Percentiles rank a stretch among this genome's conserved stretches.
Evolutionary conservation across 2,113 vertebrate genomes (phyloP).

Genomic region (Piprites chloris): DNA sequence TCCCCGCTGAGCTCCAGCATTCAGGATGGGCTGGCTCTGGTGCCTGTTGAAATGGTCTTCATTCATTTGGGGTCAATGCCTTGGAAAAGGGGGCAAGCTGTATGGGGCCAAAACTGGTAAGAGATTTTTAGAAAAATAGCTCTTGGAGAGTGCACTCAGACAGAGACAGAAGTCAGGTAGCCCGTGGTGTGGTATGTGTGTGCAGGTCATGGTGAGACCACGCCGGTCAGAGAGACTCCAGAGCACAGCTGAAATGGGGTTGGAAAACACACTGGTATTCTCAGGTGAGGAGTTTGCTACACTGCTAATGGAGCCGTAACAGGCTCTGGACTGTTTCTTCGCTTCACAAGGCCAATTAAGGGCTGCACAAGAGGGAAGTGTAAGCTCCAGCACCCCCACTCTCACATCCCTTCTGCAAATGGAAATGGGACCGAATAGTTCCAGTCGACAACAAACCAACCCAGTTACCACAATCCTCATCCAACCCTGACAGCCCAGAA

Average conservation of each 20-base stretch:
- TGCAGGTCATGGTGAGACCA: fast-evolving
- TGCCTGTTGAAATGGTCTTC: neutral
- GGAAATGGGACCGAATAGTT: neutral
- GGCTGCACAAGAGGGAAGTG: neutral
- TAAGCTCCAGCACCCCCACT: neutral
- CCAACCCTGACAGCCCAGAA: neutral
- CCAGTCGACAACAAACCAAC: fast-evolving
- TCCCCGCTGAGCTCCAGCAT: neutral
- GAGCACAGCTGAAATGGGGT: fast-evolving
- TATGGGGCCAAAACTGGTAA: neutral
- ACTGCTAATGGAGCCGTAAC: neutral
- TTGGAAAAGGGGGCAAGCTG: neutral
- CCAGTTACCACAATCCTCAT: fast-evolving
- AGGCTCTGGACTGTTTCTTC: neutral
- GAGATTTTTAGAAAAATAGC: neutral
- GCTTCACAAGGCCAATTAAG: neutral
- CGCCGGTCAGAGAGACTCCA: neutral
- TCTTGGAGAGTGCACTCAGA: neutral
- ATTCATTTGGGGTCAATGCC: neutral
- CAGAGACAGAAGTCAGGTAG: neutral
- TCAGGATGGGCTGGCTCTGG: neutral
- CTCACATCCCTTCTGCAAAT: neutral
- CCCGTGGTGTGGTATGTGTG: fast-evolving
- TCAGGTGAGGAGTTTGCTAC: neutral
- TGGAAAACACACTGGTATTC: neutral